phyloP scores from a whole-genome alignment of 2,113 vertebrate genomes.

The Bubo scandiacus region DNA sequence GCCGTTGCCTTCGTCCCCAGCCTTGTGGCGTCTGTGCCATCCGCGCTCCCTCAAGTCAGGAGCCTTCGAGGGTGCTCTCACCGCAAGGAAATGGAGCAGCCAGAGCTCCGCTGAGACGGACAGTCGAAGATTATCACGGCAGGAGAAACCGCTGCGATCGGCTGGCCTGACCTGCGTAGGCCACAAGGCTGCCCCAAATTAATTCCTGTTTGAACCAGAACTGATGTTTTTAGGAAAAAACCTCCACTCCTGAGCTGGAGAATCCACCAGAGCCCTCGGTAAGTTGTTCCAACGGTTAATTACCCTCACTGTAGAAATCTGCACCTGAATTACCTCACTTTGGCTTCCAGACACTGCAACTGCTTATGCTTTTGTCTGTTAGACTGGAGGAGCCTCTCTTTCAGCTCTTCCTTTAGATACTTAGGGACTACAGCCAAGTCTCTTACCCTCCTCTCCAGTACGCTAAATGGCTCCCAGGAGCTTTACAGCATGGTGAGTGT shows the following conservation, averaged over 20 bases:
- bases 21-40: fast-evolving
- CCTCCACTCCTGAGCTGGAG: not conserved
- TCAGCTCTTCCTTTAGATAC: not conserved
- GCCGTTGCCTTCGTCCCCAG: not conserved
- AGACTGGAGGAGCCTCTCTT: not conserved
- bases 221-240: not conserved
- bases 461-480: not conserved
- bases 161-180: not conserved
- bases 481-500: not conserved
- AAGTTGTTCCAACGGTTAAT: constrained; percentile 9
- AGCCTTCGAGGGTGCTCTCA: not conserved
- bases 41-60: not conserved
- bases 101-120: fast-evolving
- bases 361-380: not conserved
- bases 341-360: not conserved
- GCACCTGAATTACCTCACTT: not conserved
- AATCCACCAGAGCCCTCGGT: not conserved
- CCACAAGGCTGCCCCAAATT: not conserved
- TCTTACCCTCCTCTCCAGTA: not conserved
- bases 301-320: not conserved
- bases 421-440: not conserved
- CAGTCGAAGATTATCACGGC: fast-evolving
- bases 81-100: not conserved
- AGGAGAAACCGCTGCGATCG: fast-evolving
- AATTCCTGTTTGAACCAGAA: not conserved